A percentile compares a stretch with the other conserved stretches of the same genome.
Evolutionary conservation across 2,888 invertebrate genomes (phyloP).

Genomic region (Sarcophaga subvicina): DNA sequence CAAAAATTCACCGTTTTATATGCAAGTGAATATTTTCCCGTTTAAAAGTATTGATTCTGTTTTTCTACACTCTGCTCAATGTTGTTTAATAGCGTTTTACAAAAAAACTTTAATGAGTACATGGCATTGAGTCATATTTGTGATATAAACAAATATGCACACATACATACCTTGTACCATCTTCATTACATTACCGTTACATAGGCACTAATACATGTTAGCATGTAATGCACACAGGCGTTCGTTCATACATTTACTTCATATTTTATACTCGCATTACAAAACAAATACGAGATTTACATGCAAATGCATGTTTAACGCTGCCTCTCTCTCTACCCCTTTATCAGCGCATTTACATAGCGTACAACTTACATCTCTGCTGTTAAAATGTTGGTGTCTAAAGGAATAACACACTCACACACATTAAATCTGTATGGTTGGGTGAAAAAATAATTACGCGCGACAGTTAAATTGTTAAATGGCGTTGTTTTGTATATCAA

Average conservation of each 20-base stretch:
- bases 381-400: no score
- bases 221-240: conserved; percentile 10
- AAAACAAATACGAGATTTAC: conserved; percentile 56
- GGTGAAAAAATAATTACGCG: conserved; percentile 64
- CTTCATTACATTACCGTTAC: no score
- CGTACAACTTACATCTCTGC: no score
- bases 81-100: conserved; percentile 52
- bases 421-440: no score
- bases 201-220: no score
- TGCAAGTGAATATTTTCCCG: background rate
- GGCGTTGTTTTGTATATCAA: conserved; percentile 59
- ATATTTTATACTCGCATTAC: conserved; percentile 20
- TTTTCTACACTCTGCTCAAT: conserved; percentile 40
- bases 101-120: conserved; percentile 64
- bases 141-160: background rate
- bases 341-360: no score
- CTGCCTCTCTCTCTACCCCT: background rate
- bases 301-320: conserved; percentile 58
- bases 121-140: conserved; percentile 66
- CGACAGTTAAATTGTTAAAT: conserved; percentile 69
- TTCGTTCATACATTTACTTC: conserved; percentile 3
- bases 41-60: no score
- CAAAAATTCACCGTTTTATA: background rate
- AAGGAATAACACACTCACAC: background rate
- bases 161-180: background rate